Evolutionary conservation across 2,113 vertebrate species (phyloP).

Genomic region (Callorhinus ursinus): DNA sequence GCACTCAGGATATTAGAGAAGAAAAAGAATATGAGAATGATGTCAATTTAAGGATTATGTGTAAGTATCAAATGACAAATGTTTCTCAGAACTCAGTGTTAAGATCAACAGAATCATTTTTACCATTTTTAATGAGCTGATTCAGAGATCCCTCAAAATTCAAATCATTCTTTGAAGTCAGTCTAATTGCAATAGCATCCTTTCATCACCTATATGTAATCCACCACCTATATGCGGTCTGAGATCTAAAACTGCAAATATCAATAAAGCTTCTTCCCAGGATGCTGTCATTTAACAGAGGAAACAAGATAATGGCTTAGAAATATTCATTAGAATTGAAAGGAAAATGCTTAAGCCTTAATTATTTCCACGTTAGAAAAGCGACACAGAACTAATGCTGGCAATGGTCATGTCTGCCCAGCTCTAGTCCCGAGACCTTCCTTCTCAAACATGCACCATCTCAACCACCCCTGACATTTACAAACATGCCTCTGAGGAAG

Average conservation of each 20-base stretch:
- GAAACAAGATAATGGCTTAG: background rate
- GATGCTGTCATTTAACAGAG: background rate
- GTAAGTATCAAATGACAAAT: background rate
- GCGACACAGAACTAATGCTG: background rate
- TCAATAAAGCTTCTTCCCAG: background rate
- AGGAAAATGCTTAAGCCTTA: background rate
- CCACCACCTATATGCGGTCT: background rate
- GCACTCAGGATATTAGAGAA: background rate
- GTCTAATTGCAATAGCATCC: background rate
- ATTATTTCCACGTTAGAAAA: background rate
- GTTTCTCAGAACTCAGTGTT: background rate
- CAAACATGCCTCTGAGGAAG: background rate
- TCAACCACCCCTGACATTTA: background rate
- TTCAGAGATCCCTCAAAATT: background rate
- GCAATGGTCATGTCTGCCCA: fast-evolving
- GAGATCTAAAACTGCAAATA: background rate
- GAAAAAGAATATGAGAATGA: background rate
- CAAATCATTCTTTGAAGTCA: background rate
- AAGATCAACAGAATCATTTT: background rate
- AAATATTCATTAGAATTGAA: background rate
- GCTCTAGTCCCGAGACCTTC: background rate
- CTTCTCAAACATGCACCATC: background rate
- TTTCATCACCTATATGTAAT: background rate
- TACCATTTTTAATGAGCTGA: background rate
- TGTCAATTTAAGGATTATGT: background rate